Evolutionary conservation across 2,888 invertebrate genomes (phyloP).

Genomic region (Agrotis clavis): DNA sequence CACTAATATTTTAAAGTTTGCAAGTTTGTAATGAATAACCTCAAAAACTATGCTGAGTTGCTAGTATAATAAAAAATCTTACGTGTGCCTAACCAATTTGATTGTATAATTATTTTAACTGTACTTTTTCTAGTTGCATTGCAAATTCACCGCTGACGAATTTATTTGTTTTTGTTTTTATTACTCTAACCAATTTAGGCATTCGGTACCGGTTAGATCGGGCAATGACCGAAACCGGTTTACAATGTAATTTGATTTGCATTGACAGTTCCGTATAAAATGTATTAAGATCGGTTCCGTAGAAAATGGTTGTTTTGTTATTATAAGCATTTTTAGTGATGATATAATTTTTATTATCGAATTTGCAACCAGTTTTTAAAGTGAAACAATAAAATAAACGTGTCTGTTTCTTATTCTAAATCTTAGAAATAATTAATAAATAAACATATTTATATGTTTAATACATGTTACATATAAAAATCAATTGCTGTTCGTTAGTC

Average conservation of each 20-base stretch:
- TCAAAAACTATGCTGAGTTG: no score
- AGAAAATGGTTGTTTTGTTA: background rate
- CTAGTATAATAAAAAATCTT: no score
- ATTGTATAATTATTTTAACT: slow-evolving; percentile 15
- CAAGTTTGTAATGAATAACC: no score
- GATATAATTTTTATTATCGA: slow-evolving; percentile 3
- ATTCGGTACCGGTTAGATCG: slow-evolving; percentile 31
- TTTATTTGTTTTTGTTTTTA: slow-evolving; percentile 42
- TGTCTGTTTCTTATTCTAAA: background rate
- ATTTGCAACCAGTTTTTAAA: slow-evolving; percentile 11
- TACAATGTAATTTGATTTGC: slow-evolving; percentile 17
- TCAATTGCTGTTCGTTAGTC: no score
- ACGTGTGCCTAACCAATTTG: background rate
- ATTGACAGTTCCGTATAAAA: slow-evolving; percentile 19
- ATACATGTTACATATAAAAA: no score
- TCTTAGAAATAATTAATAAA: background rate
- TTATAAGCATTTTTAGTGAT: background rate
- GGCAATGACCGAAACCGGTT: slow-evolving; percentile 60
- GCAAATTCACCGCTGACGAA: slow-evolving; percentile 5
- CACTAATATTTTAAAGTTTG: no score
- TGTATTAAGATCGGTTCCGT: slow-evolving; percentile 4
- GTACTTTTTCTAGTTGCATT: slow-evolving; percentile 1
- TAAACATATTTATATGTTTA: background rate
- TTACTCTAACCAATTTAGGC: slow-evolving; percentile 31
- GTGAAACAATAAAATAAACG: background rate